Conservation (phyloP, 2,113 vertebrate genomes). For the human (Homo sapiens) region GRCh38 chr6:118724001-118724500, state of each 20-base stretch:
- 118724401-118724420: not conserved
- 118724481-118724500: not conserved
- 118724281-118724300: not conserved
- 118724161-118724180: not conserved
- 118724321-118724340: not conserved
- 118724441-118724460: not conserved
- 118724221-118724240: too few species aligned
- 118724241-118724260: too few species aligned
- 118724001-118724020: not conserved
- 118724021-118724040: not conserved
- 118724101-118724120: not conserved
- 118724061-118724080: not conserved
- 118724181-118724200: constrained; percentile 1
- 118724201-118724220: not conserved
- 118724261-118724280: too few species aligned
- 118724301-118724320: not conserved
- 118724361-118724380: not conserved
- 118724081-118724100: not conserved
- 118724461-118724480: not conserved
- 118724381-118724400: not conserved
- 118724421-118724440: not conserved
- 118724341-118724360: not conserved
- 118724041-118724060: not conserved
- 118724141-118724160: not conserved
- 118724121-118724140: not conserved